Evolutionary conservation across 2,797 vertebrate species (phyloP), one percentile per base, ranked within the genome.

Genomic region (Cossypha caffra): DNA sequence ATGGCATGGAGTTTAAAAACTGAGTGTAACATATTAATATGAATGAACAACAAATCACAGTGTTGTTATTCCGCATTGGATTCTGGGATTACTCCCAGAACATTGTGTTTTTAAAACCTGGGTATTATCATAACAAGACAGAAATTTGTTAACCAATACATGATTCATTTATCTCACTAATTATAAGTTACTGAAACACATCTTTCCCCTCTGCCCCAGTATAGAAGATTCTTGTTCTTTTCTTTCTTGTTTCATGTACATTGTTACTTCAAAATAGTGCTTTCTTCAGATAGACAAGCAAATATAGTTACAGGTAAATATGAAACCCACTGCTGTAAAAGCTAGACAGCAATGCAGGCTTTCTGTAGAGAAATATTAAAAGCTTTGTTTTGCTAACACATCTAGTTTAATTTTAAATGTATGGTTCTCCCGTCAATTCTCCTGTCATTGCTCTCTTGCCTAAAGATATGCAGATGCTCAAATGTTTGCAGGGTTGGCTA

Each of bases 401-500:
- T 24, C 19, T 68, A 47, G 55, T 63, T 89, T 88, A 71, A 86
- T 93, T 93, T 94, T 84, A 86, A 88, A 52, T 26, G 48, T 50
- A n/a, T 4, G 1, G 5, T 67, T 94, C 67, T 87, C 63, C 19
- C 5, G 3, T 80, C 38, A 74, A 23, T 64, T 83, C 17, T 71
- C 7, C 57, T 64, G 4, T 31, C 50, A 57, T 62, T 92, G 45
- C 47, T 87, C 37, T 57, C 31, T 29, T 73, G 55, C 42, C 63
- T 78, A 71, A 92, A 96, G 80, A 82, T 77, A 73, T 52, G 45
- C 59, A 82, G 63, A 81, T 90, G 59, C 63, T 88, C 57, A 92
- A 88, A 77, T 74, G 35, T 80, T 85, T 87, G 25, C 38, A 83
- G 50, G 35, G 51, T 38, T 90, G 55, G 17, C 45, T 89, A n/a